phyloP scores from a whole-genome alignment of 2,888 invertebrate species.

The Coelinius sp. region DNA sequence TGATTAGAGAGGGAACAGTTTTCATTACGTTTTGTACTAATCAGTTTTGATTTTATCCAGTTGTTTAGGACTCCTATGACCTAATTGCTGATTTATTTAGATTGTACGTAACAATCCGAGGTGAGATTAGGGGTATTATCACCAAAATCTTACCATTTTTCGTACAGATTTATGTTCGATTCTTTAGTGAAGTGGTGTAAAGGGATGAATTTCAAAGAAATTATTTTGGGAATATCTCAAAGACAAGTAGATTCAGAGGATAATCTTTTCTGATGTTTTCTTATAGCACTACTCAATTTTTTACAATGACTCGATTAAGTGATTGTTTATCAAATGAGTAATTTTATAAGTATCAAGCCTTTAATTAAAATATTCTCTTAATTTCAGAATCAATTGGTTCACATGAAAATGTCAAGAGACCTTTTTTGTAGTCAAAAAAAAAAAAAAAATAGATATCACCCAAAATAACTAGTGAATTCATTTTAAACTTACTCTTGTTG shows the following conservation, averaged over 20 bases:
- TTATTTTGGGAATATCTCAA: background rate
- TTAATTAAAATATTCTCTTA: background rate
- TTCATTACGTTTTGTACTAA: constrained; percentile 54
- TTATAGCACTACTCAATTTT: no score
- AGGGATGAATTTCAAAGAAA: background rate
- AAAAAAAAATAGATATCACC: background rate
- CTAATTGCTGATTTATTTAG: background rate
- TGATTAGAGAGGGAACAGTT: constrained; percentile 14
- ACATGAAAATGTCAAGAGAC: no score
- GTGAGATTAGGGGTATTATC: constrained; percentile 4
- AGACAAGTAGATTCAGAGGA: no score
- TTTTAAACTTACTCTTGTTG: background rate
- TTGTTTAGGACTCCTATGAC: background rate
- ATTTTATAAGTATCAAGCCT: background rate
- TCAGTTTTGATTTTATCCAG: constrained; percentile 47
- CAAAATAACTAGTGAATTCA: background rate
- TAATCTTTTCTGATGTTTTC: no score
- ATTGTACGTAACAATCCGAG: background rate
- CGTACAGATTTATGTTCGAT: background rate
- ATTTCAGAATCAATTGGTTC: no score
- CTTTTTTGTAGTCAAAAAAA: no score
- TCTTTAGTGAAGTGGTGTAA: background rate
- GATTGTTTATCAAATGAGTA: background rate
- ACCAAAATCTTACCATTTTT: background rate
- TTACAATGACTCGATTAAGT: background rate